Conservation (phyloP, 2,888 invertebrate genomes). For the Drosophila mimetica region DNA sequence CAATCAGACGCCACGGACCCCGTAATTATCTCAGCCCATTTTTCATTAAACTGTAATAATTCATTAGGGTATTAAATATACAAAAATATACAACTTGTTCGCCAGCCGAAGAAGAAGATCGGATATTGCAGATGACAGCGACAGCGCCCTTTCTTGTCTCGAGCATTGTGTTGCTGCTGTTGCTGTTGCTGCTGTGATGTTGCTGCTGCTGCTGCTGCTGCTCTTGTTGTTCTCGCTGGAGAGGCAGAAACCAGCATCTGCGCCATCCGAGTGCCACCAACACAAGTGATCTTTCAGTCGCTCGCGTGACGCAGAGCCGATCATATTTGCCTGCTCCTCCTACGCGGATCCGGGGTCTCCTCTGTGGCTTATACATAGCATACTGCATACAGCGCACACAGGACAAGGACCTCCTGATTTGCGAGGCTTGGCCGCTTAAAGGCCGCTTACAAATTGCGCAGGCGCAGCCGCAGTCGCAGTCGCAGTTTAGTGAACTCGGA, state of each 20-base stretch:
- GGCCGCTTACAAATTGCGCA: slow-evolving; percentile 66
- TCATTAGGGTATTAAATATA: slow-evolving; percentile 69
- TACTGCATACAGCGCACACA: slow-evolving; percentile 36
- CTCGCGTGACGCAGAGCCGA: slow-evolving; percentile 64
- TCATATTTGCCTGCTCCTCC: slow-evolving; percentile 54
- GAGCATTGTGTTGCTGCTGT: slow-evolving; percentile 39
- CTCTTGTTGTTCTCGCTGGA: slow-evolving; percentile 26
- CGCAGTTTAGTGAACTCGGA: slow-evolving; percentile 69
- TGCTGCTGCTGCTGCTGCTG: slow-evolving; percentile 26
- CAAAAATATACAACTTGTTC: slow-evolving; percentile 22
- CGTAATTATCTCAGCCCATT: slow-evolving; percentile 60
- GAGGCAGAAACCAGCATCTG: slow-evolving; percentile 46
- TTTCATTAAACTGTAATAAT: slow-evolving; percentile 78
- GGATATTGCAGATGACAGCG: slow-evolving; percentile 46
- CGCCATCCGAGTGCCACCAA: slow-evolving; percentile 44
- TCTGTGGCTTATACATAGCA: not conserved
- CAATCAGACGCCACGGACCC: slow-evolving; percentile 51
- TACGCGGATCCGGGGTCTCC: slow-evolving; percentile 20
- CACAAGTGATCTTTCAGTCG: slow-evolving; percentile 63
- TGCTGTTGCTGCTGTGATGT: slow-evolving; percentile 10
- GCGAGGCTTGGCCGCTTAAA: slow-evolving; percentile 66
- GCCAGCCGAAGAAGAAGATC: slow-evolving; percentile 44
- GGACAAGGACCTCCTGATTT: slow-evolving; percentile 56
- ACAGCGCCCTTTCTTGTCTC: slow-evolving; percentile 45
- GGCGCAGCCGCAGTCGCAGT: slow-evolving; percentile 17